Evolutionary conservation across 2,797 vertebrate genomes (phyloP).

Genomic region (Mastacembelus armatus): DNA sequence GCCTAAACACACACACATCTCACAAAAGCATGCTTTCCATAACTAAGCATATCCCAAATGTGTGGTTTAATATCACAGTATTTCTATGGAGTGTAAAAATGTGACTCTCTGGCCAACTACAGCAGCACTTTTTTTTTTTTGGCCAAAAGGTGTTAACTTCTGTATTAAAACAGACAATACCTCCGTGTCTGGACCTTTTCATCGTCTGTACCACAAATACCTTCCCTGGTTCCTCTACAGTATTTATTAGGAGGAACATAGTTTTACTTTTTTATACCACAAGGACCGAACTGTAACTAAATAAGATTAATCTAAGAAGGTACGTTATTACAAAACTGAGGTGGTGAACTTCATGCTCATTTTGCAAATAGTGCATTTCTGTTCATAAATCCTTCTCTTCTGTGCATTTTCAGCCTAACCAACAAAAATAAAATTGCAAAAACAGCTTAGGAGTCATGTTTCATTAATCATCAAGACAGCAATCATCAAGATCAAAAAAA

Average conservation of each 20-base stretch:
- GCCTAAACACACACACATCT: slow-evolving; percentile 17
- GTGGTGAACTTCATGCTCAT: background rate
- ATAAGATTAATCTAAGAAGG: no score
- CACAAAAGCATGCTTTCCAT: background rate
- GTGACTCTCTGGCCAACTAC: background rate
- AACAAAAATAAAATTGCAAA: no score
- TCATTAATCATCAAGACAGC: no score
- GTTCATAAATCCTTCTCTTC: background rate
- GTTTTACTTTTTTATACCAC: no score
- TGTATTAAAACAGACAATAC: slow-evolving; percentile 12
- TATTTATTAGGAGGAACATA: no score
- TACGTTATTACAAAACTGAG: no score
- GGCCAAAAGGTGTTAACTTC: slow-evolving; percentile 19
- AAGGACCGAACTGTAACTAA: no score
- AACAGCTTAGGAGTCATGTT: background rate
- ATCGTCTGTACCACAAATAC: slow-evolving; percentile 24
- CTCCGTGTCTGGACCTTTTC: slow-evolving; percentile 49
- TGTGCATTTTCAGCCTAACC: no score
- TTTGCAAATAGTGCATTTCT: background rate
- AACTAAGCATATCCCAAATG: slow-evolving; percentile 8
- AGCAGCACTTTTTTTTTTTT: slow-evolving; percentile 31
- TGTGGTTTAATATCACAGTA: background rate
- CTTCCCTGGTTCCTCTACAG: no score
- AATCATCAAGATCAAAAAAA: background rate
- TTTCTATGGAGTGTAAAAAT: slow-evolving; percentile 36